These are phyloP conservation scores for Halocynthia aurantium DNA, from an alignment of 23 tunicate species.

Conservation along the genomic window DNA sequence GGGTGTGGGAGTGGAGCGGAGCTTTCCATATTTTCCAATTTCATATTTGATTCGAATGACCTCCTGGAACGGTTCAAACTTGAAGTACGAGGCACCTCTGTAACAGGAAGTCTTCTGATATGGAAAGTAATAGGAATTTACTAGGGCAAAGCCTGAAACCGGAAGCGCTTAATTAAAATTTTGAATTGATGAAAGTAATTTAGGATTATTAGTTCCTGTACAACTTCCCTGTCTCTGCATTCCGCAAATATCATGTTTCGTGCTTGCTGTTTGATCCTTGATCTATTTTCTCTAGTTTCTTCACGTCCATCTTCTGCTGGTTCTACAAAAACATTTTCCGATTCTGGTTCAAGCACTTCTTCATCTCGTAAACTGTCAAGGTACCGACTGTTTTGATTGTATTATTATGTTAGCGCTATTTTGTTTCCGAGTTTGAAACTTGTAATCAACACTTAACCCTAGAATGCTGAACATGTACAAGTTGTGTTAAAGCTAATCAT, in stretches of 20 bases:
- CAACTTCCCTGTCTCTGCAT: too few species aligned
- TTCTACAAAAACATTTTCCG: constrained; percentile 1
- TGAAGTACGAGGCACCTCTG: too few species aligned
- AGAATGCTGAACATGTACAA: background rate
- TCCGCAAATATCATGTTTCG: too few species aligned
- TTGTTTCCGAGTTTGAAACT: background rate
- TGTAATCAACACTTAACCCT: background rate
- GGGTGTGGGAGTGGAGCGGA: too few species aligned
- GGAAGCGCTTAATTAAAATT: background rate
- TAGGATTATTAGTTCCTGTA: too few species aligned
- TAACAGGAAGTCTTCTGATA: too few species aligned
- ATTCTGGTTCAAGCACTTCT: constrained; percentile 6
- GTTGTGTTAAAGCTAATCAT: constrained; percentile 3
- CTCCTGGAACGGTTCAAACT: too few species aligned
- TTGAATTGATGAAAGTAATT: too few species aligned
- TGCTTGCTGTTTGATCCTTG: too few species aligned
- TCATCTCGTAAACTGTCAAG: background rate
- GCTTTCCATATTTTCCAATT: too few species aligned
- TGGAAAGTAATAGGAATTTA: too few species aligned
- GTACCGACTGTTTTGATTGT: background rate
- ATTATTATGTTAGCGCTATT: background rate
- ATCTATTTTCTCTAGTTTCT: background rate
- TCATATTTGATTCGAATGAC: too few species aligned
- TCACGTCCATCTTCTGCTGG: constrained; percentile 7
- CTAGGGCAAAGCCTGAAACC: background rate